Conservation (phyloP, 1,140 invertebrate genomes). For the Prorops nasuta region DNA sequence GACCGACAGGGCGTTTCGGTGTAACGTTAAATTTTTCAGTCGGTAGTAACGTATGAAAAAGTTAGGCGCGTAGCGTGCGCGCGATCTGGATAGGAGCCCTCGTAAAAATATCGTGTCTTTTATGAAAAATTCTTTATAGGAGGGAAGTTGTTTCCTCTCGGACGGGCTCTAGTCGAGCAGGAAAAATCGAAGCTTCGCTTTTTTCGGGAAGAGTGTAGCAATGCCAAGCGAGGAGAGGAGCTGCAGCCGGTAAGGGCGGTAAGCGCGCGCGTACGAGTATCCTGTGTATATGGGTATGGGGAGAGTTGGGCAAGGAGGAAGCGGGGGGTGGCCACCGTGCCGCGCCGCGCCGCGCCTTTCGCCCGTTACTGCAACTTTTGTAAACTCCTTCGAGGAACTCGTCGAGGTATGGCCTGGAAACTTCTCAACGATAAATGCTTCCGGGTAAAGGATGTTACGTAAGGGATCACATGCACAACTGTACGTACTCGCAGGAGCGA, state of each 20-base stretch:
- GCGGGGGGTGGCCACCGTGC: not conserved
- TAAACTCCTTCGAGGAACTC: slow-evolving; percentile 24
- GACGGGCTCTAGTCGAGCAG: slow-evolving; percentile 13
- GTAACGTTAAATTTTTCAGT: not conserved
- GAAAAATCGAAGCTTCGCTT: slow-evolving; percentile 21
- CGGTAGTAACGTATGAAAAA: slow-evolving; percentile 14
- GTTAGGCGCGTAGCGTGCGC: slow-evolving; percentile 7
- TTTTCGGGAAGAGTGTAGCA: slow-evolving; percentile 18
- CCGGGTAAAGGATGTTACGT: slow-evolving; percentile 22
- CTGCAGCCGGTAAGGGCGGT: slow-evolving; percentile 1
- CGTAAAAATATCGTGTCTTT: slow-evolving; percentile 18
- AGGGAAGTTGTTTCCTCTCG: slow-evolving; percentile 17
- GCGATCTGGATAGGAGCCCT: slow-evolving; percentile 9
- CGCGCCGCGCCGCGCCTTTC: slow-evolving; percentile 14
- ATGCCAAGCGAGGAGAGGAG: slow-evolving; percentile 16
- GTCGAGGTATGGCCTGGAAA: slow-evolving; percentile 20
- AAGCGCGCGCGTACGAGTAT: too few relatives aligned
- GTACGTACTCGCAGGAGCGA: not conserved
- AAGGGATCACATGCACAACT: slow-evolving; percentile 20
- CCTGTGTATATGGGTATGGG: too few relatives aligned
- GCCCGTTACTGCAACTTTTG: slow-evolving; percentile 22
- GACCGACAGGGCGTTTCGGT: not conserved
- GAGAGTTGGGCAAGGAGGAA: not conserved
- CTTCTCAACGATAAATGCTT: slow-evolving; percentile 31
- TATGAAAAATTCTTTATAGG: slow-evolving; percentile 14